Conservation (phyloP, 2,797 vertebrate species). For the Chaetophractus vellerosus region DNA sequence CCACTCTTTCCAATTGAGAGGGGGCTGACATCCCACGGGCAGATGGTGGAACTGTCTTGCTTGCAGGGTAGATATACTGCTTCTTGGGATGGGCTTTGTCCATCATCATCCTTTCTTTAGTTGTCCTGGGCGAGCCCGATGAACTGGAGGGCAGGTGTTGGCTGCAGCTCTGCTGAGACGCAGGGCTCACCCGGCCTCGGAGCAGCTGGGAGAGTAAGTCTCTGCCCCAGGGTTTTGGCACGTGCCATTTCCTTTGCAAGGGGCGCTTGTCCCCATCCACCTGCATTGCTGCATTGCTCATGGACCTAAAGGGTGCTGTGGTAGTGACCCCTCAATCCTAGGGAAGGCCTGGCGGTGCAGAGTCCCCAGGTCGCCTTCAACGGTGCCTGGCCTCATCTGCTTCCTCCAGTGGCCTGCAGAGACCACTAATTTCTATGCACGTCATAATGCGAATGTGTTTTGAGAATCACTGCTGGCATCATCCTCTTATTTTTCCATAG, state of each 20-base stretch:
- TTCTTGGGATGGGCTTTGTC: too few relatives aligned
- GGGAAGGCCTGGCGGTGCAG: neutral
- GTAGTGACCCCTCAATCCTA: neutral
- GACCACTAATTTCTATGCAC: neutral
- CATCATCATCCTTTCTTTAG: too few relatives aligned
- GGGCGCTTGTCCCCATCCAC: too few relatives aligned
- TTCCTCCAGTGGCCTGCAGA: neutral
- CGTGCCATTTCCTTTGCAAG: neutral
- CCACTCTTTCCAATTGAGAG: too few relatives aligned
- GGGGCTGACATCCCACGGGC: too few relatives aligned
- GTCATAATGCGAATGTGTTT: neutral
- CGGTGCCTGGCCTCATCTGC: neutral
- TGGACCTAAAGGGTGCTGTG: neutral
- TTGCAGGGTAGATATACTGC: too few relatives aligned
- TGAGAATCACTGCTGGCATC: neutral
- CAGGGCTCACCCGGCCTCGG: too few relatives aligned
- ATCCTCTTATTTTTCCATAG: neutral
- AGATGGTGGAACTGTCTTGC: too few relatives aligned
- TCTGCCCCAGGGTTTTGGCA: neutral
- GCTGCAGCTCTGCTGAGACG: too few relatives aligned
- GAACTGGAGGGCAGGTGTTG: too few relatives aligned
- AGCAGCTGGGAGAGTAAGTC: too few relatives aligned
- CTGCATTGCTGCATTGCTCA: neutral
- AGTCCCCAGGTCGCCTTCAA: neutral
- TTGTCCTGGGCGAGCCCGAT: too few relatives aligned